Conservation (phyloP, 2,113 vertebrate species). For the Gambusia affinis region DNA sequence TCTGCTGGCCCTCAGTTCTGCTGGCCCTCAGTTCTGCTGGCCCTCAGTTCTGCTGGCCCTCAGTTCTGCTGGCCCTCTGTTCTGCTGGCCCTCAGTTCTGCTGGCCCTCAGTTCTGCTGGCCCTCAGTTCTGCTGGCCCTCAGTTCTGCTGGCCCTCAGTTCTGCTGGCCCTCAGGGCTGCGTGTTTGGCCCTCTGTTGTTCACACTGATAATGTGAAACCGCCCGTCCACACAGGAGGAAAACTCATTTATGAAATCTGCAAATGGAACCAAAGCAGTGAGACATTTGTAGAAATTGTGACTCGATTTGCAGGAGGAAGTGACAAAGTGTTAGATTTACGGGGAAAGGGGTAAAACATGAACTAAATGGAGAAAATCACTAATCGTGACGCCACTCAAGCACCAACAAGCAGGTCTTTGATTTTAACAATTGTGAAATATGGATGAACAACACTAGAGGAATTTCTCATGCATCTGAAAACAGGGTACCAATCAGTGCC, state of each 20-base stretch:
- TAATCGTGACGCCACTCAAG: not conserved
- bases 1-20: not conserved
- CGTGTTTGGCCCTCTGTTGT: not conserved
- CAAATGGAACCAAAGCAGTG: not conserved
- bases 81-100: too few species aligned
- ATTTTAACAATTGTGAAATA: too few species aligned
- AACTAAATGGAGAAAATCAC: not conserved
- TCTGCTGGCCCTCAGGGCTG: not conserved
- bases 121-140: too few species aligned
- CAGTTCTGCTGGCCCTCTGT: not conserved
- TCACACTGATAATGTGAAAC: not conserved
- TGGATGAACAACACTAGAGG: too few species aligned
- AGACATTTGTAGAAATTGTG: too few species aligned
- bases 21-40: not conserved
- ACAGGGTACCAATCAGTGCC: too few species aligned
- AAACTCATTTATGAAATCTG: not conserved
- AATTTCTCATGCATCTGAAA: too few species aligned
- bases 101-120: not conserved
- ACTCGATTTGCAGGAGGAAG: too few species aligned
- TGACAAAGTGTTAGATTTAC: too few species aligned
- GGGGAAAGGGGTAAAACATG: too few species aligned
- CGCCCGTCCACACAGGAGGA: not conserved
- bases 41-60: not conserved
- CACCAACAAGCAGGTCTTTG: too few species aligned
- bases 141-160: not conserved